These are phyloP conservation scores for Nipponia nippon DNA, from an alignment of 2,113 vertebrate species.

Conservation along the genomic window DNA sequence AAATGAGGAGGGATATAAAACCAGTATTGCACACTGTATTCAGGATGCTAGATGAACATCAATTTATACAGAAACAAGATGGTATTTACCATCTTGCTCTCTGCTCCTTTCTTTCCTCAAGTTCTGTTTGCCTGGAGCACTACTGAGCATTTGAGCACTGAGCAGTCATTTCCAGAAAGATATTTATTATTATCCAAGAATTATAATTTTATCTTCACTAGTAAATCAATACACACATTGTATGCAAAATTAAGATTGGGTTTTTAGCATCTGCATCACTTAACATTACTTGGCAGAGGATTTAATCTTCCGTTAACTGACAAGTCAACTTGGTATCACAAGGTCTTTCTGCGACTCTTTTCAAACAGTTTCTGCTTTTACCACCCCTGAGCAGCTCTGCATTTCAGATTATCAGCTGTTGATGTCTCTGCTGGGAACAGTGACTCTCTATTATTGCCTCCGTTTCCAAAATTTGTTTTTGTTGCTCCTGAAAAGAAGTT, in stretches of 20 bases:
- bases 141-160: not conserved
- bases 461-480: not conserved
- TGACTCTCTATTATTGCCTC: not conserved
- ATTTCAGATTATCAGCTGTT: not conserved
- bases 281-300: not conserved
- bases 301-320: not conserved
- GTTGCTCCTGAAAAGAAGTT: not conserved
- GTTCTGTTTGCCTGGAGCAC: not conserved
- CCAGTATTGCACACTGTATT: not conserved
- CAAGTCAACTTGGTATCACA: not conserved
- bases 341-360: not conserved
- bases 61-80: not conserved
- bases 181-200: not conserved
- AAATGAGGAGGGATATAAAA: not conserved
- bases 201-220: not conserved
- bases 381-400: not conserved
- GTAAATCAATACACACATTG: not conserved
- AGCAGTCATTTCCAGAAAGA: not conserved
- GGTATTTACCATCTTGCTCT: not conserved
- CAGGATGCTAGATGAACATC: accelerated
- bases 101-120: not conserved
- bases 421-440: not conserved
- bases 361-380: not conserved
- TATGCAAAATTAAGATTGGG: not conserved
- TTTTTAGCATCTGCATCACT: not conserved